Conservation (phyloP, 2,113 vertebrate genomes). For the Azemiops feae region DNA sequence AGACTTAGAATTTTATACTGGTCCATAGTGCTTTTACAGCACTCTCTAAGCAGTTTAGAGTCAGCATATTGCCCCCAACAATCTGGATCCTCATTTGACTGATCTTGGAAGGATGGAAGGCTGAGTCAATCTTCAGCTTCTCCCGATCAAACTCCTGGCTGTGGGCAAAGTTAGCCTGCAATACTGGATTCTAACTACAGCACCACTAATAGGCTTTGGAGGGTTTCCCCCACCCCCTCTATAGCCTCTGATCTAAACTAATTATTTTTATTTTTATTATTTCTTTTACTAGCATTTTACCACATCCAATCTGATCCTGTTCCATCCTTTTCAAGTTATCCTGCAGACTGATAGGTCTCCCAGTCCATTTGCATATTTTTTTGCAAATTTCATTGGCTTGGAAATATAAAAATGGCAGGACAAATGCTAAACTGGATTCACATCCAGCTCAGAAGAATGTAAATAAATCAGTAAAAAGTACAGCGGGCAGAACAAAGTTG, state of each 20-base stretch:
- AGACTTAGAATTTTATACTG: not conserved
- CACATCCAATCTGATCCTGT: not conserved
- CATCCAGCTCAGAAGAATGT: not conserved
- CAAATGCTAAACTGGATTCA: not conserved
- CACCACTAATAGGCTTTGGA: not conserved
- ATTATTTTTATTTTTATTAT: not conserved
- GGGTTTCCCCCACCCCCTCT: accelerated
- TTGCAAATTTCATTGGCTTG: not conserved
- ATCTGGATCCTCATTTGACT: not conserved
- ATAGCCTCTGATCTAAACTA: not conserved
- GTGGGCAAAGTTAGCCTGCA: not conserved
- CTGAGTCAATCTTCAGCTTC: not conserved
- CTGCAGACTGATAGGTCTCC: not conserved
- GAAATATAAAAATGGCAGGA: not conserved
- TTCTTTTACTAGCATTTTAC: not conserved
- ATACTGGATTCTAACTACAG: not conserved
- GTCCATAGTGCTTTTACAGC: not conserved
- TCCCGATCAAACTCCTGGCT: not conserved
- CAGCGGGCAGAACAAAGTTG: not conserved
- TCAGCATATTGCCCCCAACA: too few relatives aligned
- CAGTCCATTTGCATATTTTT: not conserved
- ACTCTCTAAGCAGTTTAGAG: not conserved
- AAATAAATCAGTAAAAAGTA: not conserved
- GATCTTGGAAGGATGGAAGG: not conserved
- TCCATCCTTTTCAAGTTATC: not conserved